A percentile compares a stretch with the other conserved stretches of the same genome.
Conservation (phyloP, 2,113 vertebrate genomes). For the Dendrocopos noguchii region DNA sequence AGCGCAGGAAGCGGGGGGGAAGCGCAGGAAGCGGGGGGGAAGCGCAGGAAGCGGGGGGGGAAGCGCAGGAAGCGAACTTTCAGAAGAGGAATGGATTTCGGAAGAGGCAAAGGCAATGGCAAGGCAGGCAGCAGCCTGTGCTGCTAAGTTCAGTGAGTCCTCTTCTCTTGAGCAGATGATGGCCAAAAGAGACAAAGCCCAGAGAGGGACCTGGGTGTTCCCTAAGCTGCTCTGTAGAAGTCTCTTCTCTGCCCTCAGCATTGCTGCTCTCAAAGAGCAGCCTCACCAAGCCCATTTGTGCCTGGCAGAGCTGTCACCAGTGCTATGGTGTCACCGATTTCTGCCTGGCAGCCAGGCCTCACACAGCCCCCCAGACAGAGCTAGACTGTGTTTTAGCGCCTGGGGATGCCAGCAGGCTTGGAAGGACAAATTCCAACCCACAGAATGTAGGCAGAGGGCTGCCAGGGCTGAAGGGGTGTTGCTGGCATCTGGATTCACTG, state of each 20-base stretch:
- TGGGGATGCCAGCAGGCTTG: background rate
- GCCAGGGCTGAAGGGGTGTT: background rate
- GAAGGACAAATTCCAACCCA: background rate
- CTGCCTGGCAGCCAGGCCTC: background rate
- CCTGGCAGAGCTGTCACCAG: background rate
- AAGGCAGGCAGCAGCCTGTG: background rate
- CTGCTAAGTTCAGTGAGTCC: background rate
- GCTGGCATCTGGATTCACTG: background rate
- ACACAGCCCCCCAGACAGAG: background rate
- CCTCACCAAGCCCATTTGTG: no score
- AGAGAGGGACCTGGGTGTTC: background rate
- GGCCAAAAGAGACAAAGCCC: background rate
- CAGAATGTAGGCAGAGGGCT: background rate
- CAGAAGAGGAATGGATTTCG: no score
- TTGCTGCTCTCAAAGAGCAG: background rate
- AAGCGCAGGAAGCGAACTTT: no score
- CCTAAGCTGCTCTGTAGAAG: background rate
- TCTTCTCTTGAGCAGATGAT: background rate
- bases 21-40: no score
- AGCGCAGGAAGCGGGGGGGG: no score
- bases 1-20: no score
- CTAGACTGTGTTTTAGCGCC: background rate
- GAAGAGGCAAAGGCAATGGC: no score
- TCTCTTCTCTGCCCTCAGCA: background rate
- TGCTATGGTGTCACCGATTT: background rate